Percentiles rank a stretch among this genome's conserved stretches.
phyloP scores from a whole-genome alignment of 2,797 vertebrate species.

The Netta rufina region DNA sequence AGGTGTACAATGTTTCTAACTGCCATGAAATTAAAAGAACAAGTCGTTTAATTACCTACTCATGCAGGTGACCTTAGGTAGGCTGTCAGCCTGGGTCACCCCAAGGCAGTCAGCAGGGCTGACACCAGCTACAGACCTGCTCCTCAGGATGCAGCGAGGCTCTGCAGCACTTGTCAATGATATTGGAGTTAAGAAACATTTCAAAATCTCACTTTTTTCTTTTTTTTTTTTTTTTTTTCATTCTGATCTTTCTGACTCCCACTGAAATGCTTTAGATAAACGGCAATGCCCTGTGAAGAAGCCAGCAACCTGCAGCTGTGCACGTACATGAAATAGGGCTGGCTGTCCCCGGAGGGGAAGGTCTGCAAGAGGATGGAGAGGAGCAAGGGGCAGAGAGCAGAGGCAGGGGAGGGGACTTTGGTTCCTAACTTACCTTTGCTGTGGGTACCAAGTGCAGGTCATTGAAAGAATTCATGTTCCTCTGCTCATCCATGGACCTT shows the following conservation, averaged over 20 bases:
- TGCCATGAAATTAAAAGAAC: not conserved
- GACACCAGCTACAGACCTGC: not conserved
- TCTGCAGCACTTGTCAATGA: not conserved
- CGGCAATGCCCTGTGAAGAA: not conserved
- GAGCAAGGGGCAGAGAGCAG: not conserved
- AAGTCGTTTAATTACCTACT: not conserved
- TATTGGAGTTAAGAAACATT: not conserved
- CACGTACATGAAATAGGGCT: not conserved
- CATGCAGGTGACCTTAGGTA: not conserved
- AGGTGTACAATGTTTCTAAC: not conserved
- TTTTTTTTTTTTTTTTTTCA: not conserved
- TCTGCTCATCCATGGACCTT: fast-evolving
- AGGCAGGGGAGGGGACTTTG: fast-evolving
- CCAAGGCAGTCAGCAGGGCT: not conserved
- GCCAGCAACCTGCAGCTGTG: not conserved
- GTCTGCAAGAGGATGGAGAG: not conserved
- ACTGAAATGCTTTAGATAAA: not conserved
- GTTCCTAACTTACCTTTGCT: not conserved
- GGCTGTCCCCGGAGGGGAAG: not conserved
- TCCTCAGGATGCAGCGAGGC: not conserved
- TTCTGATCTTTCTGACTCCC: not conserved
- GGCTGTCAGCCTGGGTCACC: not conserved
- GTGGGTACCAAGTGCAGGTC: not conserved
- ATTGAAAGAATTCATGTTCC: not conserved
- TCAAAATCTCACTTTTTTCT: not conserved